Evolutionary conservation across 2,888 invertebrate genomes (phyloP).

Genomic region (Athalia cordata): DNA sequence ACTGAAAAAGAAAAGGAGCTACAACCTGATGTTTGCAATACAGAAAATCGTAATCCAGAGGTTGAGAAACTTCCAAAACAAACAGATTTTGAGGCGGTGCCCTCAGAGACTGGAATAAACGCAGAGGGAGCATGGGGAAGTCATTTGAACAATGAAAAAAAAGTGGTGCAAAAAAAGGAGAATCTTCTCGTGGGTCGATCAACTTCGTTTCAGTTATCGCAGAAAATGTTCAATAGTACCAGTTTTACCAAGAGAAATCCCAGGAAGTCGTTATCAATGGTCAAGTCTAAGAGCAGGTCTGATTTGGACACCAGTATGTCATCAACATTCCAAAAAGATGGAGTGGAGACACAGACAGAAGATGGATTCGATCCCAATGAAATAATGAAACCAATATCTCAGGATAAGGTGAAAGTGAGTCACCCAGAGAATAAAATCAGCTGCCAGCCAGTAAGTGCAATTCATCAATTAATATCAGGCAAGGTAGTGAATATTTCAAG

Average conservation of each 20-base stretch:
- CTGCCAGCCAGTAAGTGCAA: slow-evolving; percentile 62
- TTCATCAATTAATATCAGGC: slow-evolving; percentile 67
- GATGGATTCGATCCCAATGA: slow-evolving; percentile 49
- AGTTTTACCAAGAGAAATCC: slow-evolving; percentile 86
- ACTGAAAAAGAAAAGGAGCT: slow-evolving; percentile 54
- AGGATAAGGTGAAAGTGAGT: slow-evolving; percentile 61
- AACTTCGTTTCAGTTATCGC: slow-evolving; percentile 76
- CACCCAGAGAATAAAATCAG: slow-evolving; percentile 52
- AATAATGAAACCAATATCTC: slow-evolving; percentile 53
- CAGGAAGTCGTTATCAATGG: slow-evolving; percentile 78
- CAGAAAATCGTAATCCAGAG: slow-evolving; percentile 55
- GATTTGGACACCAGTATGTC: slow-evolving; percentile 60
- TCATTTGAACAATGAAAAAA: slow-evolving; percentile 72
- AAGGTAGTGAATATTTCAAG: slow-evolving; percentile 56
- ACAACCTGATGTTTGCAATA: slow-evolving; percentile 47
- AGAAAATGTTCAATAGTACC: slow-evolving; percentile 82
- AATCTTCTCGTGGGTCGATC: slow-evolving; percentile 54
- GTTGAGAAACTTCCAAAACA: slow-evolving; percentile 38
- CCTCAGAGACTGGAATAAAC: slow-evolving; percentile 53
- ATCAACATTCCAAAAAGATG: neutral
- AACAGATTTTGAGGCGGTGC: slow-evolving; percentile 12
- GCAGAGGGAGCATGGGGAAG: slow-evolving; percentile 74
- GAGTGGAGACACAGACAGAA: slow-evolving; percentile 12
- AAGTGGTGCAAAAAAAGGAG: slow-evolving; percentile 55
- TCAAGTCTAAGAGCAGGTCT: slow-evolving; percentile 61